Evolutionary conservation across 2,888 invertebrate genomes (phyloP).

Genomic region (Cephus sareptanus): DNA sequence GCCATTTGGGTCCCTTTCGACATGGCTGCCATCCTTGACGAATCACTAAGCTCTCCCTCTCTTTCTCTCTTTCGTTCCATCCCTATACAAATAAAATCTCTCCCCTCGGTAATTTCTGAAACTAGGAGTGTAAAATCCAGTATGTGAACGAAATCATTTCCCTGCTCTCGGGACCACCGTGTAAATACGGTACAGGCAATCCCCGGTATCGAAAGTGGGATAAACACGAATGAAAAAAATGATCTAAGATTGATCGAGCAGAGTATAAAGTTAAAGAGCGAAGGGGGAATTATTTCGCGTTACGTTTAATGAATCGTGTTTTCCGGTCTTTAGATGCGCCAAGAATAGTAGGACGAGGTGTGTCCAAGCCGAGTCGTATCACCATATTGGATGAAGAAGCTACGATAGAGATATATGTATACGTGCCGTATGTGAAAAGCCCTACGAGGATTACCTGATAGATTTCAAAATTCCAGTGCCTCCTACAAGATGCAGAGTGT

Average conservation of each 20-base stretch:
- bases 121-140: not conserved
- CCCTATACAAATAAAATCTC: conserved; percentile 3
- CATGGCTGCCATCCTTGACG: conserved; percentile 41
- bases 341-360: conserved; percentile 25
- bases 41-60: conserved; percentile 43
- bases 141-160: not conserved
- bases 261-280: not conserved
- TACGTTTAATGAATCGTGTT: conserved; percentile 56
- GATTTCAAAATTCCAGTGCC: not conserved
- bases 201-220: not conserved
- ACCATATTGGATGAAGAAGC: not conserved
- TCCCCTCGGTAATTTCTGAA: not conserved
- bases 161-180: not conserved
- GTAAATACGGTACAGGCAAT: not conserved
- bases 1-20: conserved; percentile 35
- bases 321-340: conserved; percentile 63
- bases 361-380: not conserved
- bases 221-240: not conserved
- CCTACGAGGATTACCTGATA: not conserved
- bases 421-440: conserved; percentile 8
- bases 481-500: not conserved
- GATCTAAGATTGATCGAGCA: not conserved
- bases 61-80: conserved; percentile 13
- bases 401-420: not conserved
- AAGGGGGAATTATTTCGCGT: not conserved